These are phyloP conservation scores for Macrosiphum euphorbiae DNA, from an alignment of 2,888 invertebrate species.

Conservation along the genomic window DNA sequence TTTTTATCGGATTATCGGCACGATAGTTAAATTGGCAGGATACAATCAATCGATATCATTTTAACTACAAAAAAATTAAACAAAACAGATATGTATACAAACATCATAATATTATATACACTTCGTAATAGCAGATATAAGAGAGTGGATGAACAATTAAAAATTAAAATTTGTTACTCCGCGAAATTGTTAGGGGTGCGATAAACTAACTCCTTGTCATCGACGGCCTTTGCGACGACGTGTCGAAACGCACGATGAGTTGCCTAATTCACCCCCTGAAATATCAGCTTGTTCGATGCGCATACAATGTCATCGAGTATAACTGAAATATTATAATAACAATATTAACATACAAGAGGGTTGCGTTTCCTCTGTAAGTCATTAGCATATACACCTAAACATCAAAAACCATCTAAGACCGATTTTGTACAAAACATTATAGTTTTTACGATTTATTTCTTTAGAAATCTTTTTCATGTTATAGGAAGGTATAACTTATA, in stretches of 20 bases:
- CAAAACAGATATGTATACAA: not conserved
- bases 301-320: not conserved
- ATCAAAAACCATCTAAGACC: not conserved
- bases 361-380: not conserved
- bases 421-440: not conserved
- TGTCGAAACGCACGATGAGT: constrained; percentile 50
- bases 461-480: no score
- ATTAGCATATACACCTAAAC: not conserved
- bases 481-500: no score
- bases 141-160: not conserved
- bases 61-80: not conserved
- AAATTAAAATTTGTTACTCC: constrained; percentile 41
- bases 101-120: not conserved
- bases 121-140: not conserved
- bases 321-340: not conserved
- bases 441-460: no score
- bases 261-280: constrained; percentile 51
- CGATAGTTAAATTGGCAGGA: not conserved
- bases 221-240: not conserved
- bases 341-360: not conserved
- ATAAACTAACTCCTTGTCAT: constrained; percentile 41
- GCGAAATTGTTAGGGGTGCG: constrained; percentile 11
- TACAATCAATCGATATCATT: not conserved
- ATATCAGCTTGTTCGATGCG: not conserved
- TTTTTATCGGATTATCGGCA: not conserved